A percentile compares a stretch with the other conserved stretches of the same genome.
Conservation (phyloP, 2,113 vertebrate genomes). For the Pseudopipra pipra region DNA sequence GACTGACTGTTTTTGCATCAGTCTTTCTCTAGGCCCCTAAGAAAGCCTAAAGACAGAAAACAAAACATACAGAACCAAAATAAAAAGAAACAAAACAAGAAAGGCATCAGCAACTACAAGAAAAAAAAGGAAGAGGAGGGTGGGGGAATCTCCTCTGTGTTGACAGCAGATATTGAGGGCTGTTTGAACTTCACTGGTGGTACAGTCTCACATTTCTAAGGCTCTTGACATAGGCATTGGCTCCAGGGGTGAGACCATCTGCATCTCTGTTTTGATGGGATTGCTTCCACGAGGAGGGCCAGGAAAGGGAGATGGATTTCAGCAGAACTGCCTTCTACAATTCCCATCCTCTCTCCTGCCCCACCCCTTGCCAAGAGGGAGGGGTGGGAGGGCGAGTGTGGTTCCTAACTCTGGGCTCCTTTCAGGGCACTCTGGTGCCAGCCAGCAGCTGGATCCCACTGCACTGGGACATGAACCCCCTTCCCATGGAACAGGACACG, state of each 20-base stretch:
- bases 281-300: slow-evolving; percentile 27
- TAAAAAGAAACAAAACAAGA: neutral
- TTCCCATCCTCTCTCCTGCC: neutral
- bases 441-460: neutral
- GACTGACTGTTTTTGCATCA: neutral
- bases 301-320: neutral
- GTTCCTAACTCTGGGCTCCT: neutral
- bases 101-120: neutral
- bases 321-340: neutral
- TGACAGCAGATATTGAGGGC: neutral
- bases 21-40: neutral
- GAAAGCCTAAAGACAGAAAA: neutral
- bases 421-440: neutral
- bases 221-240: slow-evolving; percentile 29
- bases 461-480: neutral
- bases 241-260: slow-evolving; percentile 39
- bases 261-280: slow-evolving; percentile 17
- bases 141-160: neutral
- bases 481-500: neutral
- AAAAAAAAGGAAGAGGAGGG: neutral
- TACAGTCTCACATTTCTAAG: slow-evolving; percentile 33
- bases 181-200: slow-evolving; percentile 52
- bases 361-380: neutral
- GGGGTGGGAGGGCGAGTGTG: neutral
- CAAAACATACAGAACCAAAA: neutral